Base-by-base conservation (phyloP, 2,113 vertebrate species). In the Eptatretus burgeri region DNA sequence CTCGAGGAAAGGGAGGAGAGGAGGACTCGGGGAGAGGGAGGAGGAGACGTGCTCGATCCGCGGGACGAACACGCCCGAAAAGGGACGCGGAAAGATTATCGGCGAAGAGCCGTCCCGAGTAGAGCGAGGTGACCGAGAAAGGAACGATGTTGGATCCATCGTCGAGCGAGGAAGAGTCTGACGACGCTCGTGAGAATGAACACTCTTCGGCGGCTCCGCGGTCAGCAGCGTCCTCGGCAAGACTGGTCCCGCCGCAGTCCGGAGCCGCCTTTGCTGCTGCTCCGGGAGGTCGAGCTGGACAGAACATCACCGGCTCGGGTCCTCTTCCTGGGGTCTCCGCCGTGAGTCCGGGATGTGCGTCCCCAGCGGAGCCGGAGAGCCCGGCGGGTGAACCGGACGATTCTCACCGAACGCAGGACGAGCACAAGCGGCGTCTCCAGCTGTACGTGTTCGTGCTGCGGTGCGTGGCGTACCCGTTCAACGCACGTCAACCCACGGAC, bases 141-240 rank as follows among this genome's bases (percentile, higher is more conserved):
- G 18, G 49, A 50, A 63, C 53, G 66, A 94, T 94, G 88, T 74
- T 94, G 73, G 86, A 93, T 75, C 86, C 85, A 69, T 93, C 86
- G 66, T 94, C 88, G 71, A 94, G 88, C 74, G 88, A 94, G 50
- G 78, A 81, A 66, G 87, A 94, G 72, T 81, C 81, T 66, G 85
- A 82, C 60, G 77, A 74, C 65, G 86, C 20, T n/a, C 20, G 56
- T 20, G 56, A 60, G 56, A 19, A 9, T 10, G 56, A 60, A 12
- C 56, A 60, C 19, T 60, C 56, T 12, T 17, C n/a, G 56, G 56
- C 56, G 19, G 12, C 56, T 19, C n/a, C 12, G 9, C n/a, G n/a
- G 56, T 60, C 56, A 19, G 56, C 56, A 11, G 56, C 56, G n/a
- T 60, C 56, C n/a, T 17, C 56, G 19, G 56, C 56, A 13, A 20